These are phyloP conservation scores for Caenorhabditis sp. DNA, from an alignment of 2,888 invertebrate species.

Conservation along the genomic window DNA sequence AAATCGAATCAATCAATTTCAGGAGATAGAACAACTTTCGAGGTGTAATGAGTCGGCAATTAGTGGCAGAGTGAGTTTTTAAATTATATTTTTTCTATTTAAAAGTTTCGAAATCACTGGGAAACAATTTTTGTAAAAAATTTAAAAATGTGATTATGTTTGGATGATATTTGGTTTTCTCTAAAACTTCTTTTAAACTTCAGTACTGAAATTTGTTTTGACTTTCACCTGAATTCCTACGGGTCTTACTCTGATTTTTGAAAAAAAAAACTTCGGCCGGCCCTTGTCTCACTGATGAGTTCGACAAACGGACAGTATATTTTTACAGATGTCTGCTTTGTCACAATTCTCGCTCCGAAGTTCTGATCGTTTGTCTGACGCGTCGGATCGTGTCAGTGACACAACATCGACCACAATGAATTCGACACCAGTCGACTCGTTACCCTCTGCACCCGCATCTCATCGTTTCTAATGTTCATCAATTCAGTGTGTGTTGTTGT, in stretches of 20 bases:
- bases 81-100: neutral
- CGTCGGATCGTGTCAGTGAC: constrained; percentile 11
- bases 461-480: constrained; percentile 2
- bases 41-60: neutral
- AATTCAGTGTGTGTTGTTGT: constrained; percentile 5
- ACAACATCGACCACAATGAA: neutral
- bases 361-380: constrained; percentile 30
- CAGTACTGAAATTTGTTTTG: too few relatives aligned
- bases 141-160: too few relatives aligned
- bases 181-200: too few relatives aligned
- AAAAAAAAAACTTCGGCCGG: too few relatives aligned
- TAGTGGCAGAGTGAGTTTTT: constrained; percentile 3
- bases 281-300: too few relatives aligned
- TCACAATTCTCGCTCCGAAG: constrained; percentile 20
- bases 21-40: constrained; percentile 32
- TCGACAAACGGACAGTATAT: constrained; percentile 5
- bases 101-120: neutral
- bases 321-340: constrained; percentile 14
- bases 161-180: too few relatives aligned
- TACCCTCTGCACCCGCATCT: neutral
- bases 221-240: too few relatives aligned
- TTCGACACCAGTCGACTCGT: neutral
- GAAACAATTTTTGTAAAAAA: too few relatives aligned
- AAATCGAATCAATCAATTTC: constrained; percentile 38
- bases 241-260: too few relatives aligned